Conservation (phyloP, 64 coral and sea anemone genomes). For the Stichodactyla helianthus region DNA sequence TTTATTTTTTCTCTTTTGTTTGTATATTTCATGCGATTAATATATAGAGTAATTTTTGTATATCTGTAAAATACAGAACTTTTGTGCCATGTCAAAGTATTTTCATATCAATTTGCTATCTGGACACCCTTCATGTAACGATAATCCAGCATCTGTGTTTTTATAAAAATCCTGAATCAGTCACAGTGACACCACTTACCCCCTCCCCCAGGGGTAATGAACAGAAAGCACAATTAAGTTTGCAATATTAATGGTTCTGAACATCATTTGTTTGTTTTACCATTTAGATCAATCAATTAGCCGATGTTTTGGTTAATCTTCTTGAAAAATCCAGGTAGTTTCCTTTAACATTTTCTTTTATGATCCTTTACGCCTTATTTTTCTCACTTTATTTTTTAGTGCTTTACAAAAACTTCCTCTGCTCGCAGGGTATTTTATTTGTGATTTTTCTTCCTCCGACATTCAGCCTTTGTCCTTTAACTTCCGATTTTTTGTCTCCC, state of each 20-base stretch:
- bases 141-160: too few relatives aligned
- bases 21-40: too few relatives aligned
- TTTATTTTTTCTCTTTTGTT: too few relatives aligned
- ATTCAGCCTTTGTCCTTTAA: neutral
- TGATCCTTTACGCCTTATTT: neutral
- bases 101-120: too few relatives aligned
- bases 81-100: too few relatives aligned
- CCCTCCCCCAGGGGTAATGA: neutral
- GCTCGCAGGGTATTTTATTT: too few relatives aligned
- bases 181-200: too few relatives aligned
- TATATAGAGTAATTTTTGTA: too few relatives aligned
- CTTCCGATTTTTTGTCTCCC: neutral
- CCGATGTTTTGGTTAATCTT: neutral
- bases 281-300: neutral
- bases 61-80: too few relatives aligned
- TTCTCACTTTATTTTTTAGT: neutral
- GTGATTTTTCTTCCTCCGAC: neutral
- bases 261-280: neutral
- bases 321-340: constrained; percentile 14
- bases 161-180: too few relatives aligned
- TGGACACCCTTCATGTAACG: too few relatives aligned
- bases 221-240: neutral
- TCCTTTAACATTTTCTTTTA: neutral
- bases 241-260: neutral
- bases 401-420: neutral